Conservation (phyloP, 2,888 invertebrate species). For the Cephalotes varians region DNA sequence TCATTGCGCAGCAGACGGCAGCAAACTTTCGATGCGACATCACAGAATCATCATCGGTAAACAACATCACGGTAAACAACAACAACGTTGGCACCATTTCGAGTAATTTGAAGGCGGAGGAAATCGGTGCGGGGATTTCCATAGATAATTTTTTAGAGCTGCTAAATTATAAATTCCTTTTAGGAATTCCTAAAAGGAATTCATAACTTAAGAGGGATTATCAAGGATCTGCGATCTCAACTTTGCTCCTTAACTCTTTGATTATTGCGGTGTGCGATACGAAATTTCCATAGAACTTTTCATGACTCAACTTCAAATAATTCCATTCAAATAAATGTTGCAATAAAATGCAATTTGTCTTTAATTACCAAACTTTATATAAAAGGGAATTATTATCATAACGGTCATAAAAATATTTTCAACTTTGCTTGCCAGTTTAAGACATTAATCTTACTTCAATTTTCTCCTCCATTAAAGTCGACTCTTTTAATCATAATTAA, state of each 20-base stretch:
- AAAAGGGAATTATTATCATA: neutral
- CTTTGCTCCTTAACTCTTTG: neutral
- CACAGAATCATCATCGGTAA: conserved; percentile 32
- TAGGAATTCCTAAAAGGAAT: neutral
- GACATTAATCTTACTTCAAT: neutral
- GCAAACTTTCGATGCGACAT: conserved; percentile 52
- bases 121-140: conserved; percentile 44
- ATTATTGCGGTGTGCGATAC: neutral
- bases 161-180: neutral
- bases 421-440: neutral
- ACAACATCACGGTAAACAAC: no score
- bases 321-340: neutral
- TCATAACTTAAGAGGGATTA: neutral
- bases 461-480: neutral
- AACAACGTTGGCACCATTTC: conserved; percentile 41
- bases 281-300: neutral
- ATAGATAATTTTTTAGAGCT: conserved; percentile 34
- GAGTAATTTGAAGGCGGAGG: neutral
- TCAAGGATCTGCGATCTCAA: neutral
- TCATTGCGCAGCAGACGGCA: conserved; percentile 59
- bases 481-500: conserved; percentile 17
- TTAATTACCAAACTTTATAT: neutral
- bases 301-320: neutral
- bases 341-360: neutral
- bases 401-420: neutral